Evolutionary conservation across 2,113 vertebrate genomes (phyloP).

Genomic region (Aegotheles bennettii): DNA sequence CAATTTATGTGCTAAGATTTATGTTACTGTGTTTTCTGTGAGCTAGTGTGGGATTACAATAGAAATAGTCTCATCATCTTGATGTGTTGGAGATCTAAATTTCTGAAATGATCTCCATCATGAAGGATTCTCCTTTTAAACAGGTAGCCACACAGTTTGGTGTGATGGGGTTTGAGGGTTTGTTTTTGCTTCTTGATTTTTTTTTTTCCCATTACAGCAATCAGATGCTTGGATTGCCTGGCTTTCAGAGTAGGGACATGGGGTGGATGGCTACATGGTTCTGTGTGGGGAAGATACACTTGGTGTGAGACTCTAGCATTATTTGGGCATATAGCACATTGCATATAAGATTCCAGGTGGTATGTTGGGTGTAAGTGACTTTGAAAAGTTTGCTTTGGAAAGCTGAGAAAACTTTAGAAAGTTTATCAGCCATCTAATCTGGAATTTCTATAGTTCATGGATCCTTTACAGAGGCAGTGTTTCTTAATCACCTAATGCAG

Average conservation of each 20-base stretch:
- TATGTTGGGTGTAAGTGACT: background rate
- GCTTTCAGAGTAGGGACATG: background rate
- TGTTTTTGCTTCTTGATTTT: too few relatives aligned
- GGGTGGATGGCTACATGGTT: background rate
- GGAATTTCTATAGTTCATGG: background rate
- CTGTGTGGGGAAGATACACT: background rate
- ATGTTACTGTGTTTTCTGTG: background rate
- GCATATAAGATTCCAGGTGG: background rate
- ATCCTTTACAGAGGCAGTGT: background rate
- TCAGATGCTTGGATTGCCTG: background rate
- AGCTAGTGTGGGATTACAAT: background rate
- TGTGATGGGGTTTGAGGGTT: accelerated
- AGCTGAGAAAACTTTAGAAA: too few relatives aligned
- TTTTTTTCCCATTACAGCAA: background rate
- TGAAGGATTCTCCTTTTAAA: background rate
- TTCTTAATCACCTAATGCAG: background rate
- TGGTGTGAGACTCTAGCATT: background rate
- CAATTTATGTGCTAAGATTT: background rate
- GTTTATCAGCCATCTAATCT: background rate
- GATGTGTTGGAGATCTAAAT: background rate
- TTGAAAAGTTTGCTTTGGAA: background rate
- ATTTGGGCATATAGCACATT: background rate
- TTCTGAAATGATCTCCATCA: background rate
- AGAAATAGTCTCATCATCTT: background rate
- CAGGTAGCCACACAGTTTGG: background rate